Conservation (phyloP, 2,113 vertebrate species). For the Hystrix cristata region DNA sequence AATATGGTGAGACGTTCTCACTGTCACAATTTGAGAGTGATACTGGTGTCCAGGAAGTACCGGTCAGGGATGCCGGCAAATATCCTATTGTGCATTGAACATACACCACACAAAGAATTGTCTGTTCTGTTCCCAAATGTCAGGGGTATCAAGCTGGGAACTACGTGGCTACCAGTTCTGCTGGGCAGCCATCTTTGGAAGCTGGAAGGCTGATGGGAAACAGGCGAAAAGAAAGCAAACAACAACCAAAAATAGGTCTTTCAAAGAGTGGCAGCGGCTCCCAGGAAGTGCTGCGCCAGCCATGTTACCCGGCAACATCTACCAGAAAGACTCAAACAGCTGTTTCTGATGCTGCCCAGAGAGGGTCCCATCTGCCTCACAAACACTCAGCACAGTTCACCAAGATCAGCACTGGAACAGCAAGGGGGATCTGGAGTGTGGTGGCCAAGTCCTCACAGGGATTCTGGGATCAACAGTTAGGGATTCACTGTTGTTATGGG, state of each 20-base stretch:
- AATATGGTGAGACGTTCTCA: rapidly evolving
- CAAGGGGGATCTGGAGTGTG: rapidly evolving
- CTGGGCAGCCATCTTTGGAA: background rate
- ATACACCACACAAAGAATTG: background rate
- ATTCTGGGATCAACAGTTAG: background rate
- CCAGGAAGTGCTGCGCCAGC: rapidly evolving
- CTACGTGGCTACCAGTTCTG: no score
- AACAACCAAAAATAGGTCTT: background rate
- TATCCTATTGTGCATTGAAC: rapidly evolving
- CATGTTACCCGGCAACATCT: background rate
- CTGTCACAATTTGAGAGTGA: rapidly evolving
- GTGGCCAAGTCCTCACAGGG: background rate
- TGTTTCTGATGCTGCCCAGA: background rate
- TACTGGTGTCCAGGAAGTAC: rapidly evolving
- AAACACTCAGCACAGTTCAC: rapidly evolving
- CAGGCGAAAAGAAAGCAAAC: background rate
- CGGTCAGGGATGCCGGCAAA: background rate
- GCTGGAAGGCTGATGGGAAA: rapidly evolving
- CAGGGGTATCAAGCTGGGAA: rapidly evolving
- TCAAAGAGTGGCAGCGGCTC: background rate
- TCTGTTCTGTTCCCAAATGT: rapidly evolving
- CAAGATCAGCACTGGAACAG: background rate
- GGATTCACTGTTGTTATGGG: rapidly evolving
- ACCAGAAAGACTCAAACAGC: background rate
- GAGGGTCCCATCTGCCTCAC: background rate